These are phyloP conservation scores for Vannuccia rotundouncinata DNA, from an alignment of 2,888 invertebrate genomes.

Conservation along the genomic window DNA sequence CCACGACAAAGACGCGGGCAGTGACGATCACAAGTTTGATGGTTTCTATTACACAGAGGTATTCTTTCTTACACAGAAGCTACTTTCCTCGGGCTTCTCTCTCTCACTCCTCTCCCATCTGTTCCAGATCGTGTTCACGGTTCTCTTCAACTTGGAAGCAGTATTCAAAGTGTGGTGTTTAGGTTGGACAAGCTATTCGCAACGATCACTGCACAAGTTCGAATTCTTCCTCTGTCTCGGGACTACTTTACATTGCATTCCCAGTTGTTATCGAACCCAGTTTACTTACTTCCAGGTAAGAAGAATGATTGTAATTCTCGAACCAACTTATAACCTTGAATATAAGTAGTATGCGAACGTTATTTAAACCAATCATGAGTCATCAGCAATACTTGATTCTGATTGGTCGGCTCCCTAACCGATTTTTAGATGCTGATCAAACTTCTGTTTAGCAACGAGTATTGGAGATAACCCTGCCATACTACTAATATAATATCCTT, in stretches of 20 bases:
- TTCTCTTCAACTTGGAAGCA: slow-evolving; percentile 85
- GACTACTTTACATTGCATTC: slow-evolving; percentile 85
- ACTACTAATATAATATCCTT: no score
- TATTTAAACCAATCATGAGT: no score
- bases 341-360: no score
- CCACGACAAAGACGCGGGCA: slow-evolving; percentile 45
- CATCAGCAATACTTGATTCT: no score
- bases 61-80: slow-evolving; percentile 31
- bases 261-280: slow-evolving; percentile 73
- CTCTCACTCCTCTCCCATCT: not conserved
- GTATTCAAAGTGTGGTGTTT: slow-evolving; percentile 94
- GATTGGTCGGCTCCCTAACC: no score
- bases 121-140: slow-evolving; percentile 78
- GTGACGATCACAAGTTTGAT: slow-evolving; percentile 63
- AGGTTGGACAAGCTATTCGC: slow-evolving; percentile 86
- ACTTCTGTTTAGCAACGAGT: no score
- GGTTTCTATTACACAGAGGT: slow-evolving; percentile 82
- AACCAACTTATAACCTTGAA: no score
- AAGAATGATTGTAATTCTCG: no score
- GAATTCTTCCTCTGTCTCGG: slow-evolving; percentile 85
- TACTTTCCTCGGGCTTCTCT: not conserved
- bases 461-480: no score
- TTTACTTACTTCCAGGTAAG: slow-evolving; percentile 88
- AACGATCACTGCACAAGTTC: slow-evolving; percentile 93
- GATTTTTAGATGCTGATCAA: no score